Conservation (phyloP, 2,113 vertebrate species). For the Equus przewalskii region DNA sequence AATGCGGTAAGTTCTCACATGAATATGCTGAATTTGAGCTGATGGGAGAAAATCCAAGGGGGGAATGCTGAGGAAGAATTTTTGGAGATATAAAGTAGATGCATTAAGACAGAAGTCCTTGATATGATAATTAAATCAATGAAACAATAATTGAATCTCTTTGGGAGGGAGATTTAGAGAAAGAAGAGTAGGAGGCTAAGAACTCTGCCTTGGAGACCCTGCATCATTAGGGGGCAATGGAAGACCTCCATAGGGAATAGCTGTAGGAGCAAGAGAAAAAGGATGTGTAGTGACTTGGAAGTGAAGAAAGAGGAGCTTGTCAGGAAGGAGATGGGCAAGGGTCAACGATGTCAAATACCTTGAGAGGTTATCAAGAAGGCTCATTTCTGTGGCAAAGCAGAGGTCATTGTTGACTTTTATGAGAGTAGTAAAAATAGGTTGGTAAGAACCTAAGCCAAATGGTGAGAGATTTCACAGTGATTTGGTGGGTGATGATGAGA, state of each 20-base stretch:
- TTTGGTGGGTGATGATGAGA: background rate
- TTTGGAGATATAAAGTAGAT: background rate
- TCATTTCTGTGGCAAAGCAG: background rate
- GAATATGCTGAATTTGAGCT: background rate
- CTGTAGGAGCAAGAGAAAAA: background rate
- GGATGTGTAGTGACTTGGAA: too few relatives aligned
- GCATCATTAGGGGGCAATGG: too few relatives aligned
- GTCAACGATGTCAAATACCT: background rate
- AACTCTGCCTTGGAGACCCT: background rate
- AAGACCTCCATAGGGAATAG: background rate
- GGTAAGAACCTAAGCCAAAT: background rate
- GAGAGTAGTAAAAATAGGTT: background rate
- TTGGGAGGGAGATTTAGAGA: background rate
- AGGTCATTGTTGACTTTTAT: background rate
- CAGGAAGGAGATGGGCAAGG: background rate
- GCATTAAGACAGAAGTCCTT: background rate
- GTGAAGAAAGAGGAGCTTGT: accelerated
- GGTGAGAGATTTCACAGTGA: background rate
- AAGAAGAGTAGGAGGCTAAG: background rate
- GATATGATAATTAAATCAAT: background rate
- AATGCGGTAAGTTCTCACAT: background rate
- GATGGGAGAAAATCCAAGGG: background rate
- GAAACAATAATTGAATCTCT: background rate
- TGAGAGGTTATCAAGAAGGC: background rate
- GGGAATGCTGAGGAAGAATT: background rate